Conservation (phyloP, 2,797 vertebrate genomes). For the Sebastes hubbsi region DNA sequence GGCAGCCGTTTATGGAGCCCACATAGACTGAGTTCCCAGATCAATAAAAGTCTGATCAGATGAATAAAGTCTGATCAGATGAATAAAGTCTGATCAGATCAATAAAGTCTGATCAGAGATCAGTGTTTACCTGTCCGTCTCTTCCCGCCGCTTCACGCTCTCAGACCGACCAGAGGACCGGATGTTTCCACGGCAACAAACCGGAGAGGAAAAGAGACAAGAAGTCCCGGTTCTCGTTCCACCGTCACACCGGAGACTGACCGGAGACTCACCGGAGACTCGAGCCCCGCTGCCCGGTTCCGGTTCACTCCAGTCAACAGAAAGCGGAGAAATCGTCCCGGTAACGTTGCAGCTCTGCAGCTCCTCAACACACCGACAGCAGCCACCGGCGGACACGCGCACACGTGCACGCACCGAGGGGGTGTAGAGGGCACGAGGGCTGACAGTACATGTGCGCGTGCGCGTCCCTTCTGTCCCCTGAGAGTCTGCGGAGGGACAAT, state of each 20-base stretch:
- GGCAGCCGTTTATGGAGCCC: no score
- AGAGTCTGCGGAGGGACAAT: neutral
- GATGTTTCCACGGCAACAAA: constrained; percentile 32
- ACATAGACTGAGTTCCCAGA: no score
- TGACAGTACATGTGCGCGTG: neutral
- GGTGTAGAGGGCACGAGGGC: constrained; percentile 9
- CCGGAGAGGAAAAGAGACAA: neutral
- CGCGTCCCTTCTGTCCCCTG: neutral
- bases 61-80: no score
- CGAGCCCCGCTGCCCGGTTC: constrained; percentile 17
- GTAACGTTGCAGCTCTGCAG: neutral
- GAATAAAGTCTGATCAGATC: no score
- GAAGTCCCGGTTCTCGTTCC: neutral
- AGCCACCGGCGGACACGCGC: constrained; percentile 1
- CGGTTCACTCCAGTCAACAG: neutral
- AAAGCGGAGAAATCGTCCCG: neutral
- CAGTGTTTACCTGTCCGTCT: constrained; percentile 8
- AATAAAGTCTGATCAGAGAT: no score
- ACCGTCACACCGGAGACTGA: neutral
- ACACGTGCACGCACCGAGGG: neutral
- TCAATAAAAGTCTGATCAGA: no score
- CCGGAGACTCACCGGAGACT: neutral
- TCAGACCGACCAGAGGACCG: neutral
- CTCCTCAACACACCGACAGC: neutral
- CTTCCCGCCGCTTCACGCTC: constrained; percentile 21